Conservation (phyloP, 1,140 invertebrate species). For the Parasteatoda tepidariorum region DNA sequence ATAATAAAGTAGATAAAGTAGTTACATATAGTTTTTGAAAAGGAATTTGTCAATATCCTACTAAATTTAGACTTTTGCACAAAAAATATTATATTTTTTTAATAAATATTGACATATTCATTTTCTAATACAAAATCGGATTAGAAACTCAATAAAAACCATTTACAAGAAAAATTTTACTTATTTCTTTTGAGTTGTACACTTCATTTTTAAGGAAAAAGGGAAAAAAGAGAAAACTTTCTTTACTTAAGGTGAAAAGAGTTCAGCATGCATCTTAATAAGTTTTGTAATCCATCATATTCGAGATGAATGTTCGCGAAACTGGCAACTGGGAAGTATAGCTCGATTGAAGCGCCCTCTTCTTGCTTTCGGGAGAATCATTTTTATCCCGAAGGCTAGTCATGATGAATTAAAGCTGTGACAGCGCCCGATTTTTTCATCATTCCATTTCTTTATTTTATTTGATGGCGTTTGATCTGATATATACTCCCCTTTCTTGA, state of each 20-base stretch:
- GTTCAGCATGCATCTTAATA: slow-evolving; percentile 48
- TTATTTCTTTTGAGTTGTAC: no score
- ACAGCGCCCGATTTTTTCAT: slow-evolving; percentile 31
- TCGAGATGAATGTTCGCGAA: slow-evolving; percentile 37
- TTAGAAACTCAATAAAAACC: no score
- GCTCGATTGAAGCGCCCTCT: slow-evolving; percentile 31
- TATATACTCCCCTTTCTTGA: background rate
- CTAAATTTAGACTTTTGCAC: no score
- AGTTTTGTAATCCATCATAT: slow-evolving; percentile 55
- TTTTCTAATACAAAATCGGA: no score
- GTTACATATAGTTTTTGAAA: no score
- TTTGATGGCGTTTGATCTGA: slow-evolving; percentile 16
- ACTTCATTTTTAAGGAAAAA: slow-evolving; percentile 1
- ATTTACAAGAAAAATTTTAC: no score
- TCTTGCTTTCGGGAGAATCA: slow-evolving; percentile 4
- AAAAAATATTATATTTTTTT: no score
- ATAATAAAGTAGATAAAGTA: no score
- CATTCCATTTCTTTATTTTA: slow-evolving; percentile 20
- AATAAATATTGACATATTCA: no score
- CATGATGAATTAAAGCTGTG: slow-evolving; percentile 46
- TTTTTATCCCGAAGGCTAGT: slow-evolving; percentile 24
- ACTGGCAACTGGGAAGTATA: slow-evolving; percentile 24
- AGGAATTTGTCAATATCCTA: no score
- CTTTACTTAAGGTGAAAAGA: slow-evolving; percentile 33
- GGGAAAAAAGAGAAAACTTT: slow-evolving; percentile 6